Conservation (phyloP, 2,797 vertebrate genomes). For the Chaetodon trifasciatus region DNA sequence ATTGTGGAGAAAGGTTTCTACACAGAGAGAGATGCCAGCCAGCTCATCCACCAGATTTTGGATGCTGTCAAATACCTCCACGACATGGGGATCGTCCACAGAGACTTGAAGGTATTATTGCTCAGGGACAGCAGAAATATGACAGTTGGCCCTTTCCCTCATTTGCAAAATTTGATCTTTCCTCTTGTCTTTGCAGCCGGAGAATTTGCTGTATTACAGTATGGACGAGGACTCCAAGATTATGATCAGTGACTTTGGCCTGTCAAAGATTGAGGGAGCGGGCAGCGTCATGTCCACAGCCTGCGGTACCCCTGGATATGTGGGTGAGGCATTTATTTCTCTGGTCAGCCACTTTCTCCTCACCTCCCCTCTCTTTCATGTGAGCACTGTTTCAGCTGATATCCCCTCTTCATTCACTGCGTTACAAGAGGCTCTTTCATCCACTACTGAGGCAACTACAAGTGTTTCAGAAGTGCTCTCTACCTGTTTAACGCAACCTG, state of each 20-base stretch:
- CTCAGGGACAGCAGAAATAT: not conserved
- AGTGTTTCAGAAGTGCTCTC: constrained; percentile 76
- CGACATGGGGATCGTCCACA: constrained; percentile 95
- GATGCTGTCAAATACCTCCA: constrained; percentile 97
- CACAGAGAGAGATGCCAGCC: constrained; percentile 95
- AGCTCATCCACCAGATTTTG: constrained; percentile 96
- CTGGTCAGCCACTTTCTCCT: constrained; percentile 23
- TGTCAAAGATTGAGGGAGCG: constrained; percentile 95
- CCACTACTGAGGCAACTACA: constrained; percentile 69
- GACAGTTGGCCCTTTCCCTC: not conserved
- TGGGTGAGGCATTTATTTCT: constrained; percentile 85
- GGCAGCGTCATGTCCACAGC: constrained; percentile 96
- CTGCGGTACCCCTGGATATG: constrained; percentile 97
- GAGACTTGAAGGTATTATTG: constrained; percentile 92
- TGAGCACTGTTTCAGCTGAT: constrained; percentile 53
- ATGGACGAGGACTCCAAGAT: constrained; percentile 98
- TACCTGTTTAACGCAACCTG: constrained; percentile 62
- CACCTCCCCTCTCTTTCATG: constrained; percentile 39
- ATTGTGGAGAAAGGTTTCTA: constrained; percentile 99
- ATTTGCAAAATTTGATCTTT: not conserved
- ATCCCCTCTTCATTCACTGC: constrained; percentile 54
- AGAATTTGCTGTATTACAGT: constrained; percentile 97
- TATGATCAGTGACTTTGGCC: constrained; percentile 98
- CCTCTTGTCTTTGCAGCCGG: constrained; percentile 85
- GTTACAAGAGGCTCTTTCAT: constrained; percentile 72